These are phyloP conservation scores for Nannobrachium achirus DNA, from an alignment of 2,113 vertebrate genomes.

Conservation along the genomic window DNA sequence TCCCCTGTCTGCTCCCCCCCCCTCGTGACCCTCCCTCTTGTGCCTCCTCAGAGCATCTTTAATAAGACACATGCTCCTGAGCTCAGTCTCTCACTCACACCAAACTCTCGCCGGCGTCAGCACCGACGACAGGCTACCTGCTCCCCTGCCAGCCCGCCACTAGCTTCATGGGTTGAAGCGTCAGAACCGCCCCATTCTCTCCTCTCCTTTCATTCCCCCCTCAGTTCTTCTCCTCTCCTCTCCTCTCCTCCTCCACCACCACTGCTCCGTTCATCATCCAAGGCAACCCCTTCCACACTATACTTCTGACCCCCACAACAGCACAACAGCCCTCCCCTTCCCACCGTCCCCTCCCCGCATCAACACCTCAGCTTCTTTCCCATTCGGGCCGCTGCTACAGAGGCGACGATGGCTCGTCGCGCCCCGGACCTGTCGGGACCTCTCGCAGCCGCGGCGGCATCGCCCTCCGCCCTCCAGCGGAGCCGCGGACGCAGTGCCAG, in stretches of 20 bases:
- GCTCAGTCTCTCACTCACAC: constrained; percentile 40
- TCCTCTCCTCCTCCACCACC: constrained; percentile 13
- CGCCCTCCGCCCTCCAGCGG: constrained; percentile 60
- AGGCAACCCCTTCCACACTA: too few species aligned
- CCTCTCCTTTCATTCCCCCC: constrained; percentile 11
- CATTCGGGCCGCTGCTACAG: constrained; percentile 58
- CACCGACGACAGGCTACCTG: constrained; percentile 56
- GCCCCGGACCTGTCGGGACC: constrained; percentile 79
- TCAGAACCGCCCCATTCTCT: constrained; percentile 46
- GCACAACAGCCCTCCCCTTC: background rate
- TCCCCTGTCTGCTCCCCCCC: constrained; percentile 14
- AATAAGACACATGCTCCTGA: constrained; percentile 50
- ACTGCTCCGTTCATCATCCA: background rate
- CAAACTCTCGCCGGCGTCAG: constrained; percentile 24
- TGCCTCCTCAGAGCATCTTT: constrained; percentile 52
- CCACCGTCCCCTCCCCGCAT: constrained; percentile 28
- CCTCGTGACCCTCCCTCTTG: constrained; percentile 14
- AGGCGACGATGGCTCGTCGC: constrained; percentile 66
- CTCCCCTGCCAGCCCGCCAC: constrained; percentile 57
- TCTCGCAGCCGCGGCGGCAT: constrained; percentile 71
- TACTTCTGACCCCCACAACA: background rate
- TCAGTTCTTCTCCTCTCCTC: constrained; percentile 41
- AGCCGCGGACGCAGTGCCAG: constrained; percentile 58
- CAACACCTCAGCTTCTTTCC: constrained; percentile 39
- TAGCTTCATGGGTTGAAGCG: constrained; percentile 82